phyloP scores from a whole-genome alignment of 2,888 invertebrate genomes.

The Cerastis leucographa region DNA sequence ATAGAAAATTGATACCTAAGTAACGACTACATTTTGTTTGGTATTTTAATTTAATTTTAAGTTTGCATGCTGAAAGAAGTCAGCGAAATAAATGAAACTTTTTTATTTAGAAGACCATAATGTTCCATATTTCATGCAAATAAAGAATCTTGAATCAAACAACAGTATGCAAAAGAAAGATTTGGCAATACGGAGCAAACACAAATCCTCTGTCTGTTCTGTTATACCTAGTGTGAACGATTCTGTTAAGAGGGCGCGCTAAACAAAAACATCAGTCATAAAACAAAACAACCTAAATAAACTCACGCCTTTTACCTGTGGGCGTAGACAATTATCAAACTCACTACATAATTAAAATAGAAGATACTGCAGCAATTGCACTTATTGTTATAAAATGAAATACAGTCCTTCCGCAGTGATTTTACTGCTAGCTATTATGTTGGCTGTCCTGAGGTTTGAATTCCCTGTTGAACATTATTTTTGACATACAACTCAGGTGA shows the following conservation, averaged over 20 bases:
- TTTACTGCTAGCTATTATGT: neutral
- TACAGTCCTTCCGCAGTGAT: neutral
- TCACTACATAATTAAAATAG: neutral
- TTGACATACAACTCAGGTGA: neutral
- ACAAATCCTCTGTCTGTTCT: neutral
- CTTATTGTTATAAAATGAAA: neutral
- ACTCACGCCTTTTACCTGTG: neutral
- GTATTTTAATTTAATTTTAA: too few relatives aligned
- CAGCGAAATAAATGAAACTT: too few relatives aligned
- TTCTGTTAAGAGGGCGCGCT: slow-evolving; percentile 13
- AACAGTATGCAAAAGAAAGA: neutral
- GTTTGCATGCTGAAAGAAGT: too few relatives aligned
- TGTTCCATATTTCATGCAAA: too few relatives aligned
- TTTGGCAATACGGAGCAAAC: neutral
- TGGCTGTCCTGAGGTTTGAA: neutral
- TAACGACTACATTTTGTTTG: too few relatives aligned
- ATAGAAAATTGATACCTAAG: too few relatives aligned
- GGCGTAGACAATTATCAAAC: neutral
- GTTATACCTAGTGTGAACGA: neutral
- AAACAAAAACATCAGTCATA: neutral
- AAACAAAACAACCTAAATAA: neutral
- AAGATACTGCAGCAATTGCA: neutral
- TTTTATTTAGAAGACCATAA: too few relatives aligned
- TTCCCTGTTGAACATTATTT: neutral
- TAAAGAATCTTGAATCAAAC: neutral